Conservation (phyloP, 2,888 invertebrate species). For the Ophion ellenae region DNA sequence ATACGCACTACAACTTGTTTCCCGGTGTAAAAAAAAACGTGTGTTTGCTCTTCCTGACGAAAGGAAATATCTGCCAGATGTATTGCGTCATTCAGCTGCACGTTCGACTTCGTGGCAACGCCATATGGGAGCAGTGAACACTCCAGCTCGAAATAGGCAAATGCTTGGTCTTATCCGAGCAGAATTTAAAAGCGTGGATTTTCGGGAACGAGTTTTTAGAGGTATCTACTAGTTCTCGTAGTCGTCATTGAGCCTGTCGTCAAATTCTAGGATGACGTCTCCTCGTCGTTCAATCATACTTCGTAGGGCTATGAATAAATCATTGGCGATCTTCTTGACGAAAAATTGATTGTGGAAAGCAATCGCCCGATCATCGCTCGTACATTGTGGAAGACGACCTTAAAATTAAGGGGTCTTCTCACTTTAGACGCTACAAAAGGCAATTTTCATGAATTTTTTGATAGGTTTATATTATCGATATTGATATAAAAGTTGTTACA, state of each 20-base stretch:
- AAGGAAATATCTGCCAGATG: neutral
- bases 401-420: too few relatives aligned
- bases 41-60: neutral
- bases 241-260: neutral
- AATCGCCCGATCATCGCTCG: neutral
- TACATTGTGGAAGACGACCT: neutral
- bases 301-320: neutral
- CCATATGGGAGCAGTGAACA: neutral
- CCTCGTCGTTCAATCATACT: neutral
- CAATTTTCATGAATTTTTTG: too few relatives aligned
- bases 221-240: neutral
- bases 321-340: neutral
- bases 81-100: conserved; percentile 11
- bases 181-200: neutral
- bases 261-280: neutral
- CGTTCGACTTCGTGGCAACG: neutral
- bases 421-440: too few relatives aligned
- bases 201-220: neutral
- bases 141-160: neutral
- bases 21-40: neutral
- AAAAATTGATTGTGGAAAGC: too few relatives aligned
- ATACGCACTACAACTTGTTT: conserved; percentile 1
- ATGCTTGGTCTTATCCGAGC: neutral
- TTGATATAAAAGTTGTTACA: too few relatives aligned
- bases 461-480: too few relatives aligned